Evolutionary conservation across 2,113 vertebrate genomes (phyloP), one percentile per base, ranked within the genome.

Genomic region (Upupa epops): DNA sequence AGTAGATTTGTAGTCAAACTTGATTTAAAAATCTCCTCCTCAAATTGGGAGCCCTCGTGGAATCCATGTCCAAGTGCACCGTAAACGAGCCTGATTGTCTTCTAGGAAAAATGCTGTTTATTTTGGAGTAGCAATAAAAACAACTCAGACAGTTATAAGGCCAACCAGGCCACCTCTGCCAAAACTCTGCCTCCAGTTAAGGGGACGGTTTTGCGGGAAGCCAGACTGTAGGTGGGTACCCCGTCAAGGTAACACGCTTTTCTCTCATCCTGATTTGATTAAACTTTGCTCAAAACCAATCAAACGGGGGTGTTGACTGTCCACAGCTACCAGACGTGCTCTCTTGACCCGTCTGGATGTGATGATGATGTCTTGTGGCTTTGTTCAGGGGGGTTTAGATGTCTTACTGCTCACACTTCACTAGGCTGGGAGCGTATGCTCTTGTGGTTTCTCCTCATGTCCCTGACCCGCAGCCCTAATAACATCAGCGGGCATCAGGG

Each of bases 81-180:
- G n/a, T 96, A 96, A 98, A 97, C 26, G 8, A 97, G 97, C 95
- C 94, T 98, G 96, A 95, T 98, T 98, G 95, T 97, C 96, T 98
- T 98, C 96, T 97, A 98, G 98, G 98, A 95, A 72, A 98, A 97
- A 58, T 97, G 95, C 96, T 96, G 92, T 97, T 97, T 98, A 95
- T 98, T 98, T 97, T 97, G 97, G 97, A 97, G 87, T 97, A 97
- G 97, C 97, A 97, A 94, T 98, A 98, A 97, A 97, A 97, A 98
- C 94, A 95, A 88, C 91, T 90, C 97, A 90, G 88, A 97, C 95
- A 94, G 77, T 97, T 96, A 94, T 96, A 96, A 97, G 92, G 95
- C 96, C 84, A 63, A 59, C 93, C 94, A 97, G 96, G 95, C 96
- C 92, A 91, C 52, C 76, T 96, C 92, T 81, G 96, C 97, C 94